Percentiles rank a stretch among this genome's conserved stretches.
These are phyloP conservation scores for Pluvianellus socialis DNA, from an alignment of 2,113 vertebrate species.

Conservation along the genomic window DNA sequence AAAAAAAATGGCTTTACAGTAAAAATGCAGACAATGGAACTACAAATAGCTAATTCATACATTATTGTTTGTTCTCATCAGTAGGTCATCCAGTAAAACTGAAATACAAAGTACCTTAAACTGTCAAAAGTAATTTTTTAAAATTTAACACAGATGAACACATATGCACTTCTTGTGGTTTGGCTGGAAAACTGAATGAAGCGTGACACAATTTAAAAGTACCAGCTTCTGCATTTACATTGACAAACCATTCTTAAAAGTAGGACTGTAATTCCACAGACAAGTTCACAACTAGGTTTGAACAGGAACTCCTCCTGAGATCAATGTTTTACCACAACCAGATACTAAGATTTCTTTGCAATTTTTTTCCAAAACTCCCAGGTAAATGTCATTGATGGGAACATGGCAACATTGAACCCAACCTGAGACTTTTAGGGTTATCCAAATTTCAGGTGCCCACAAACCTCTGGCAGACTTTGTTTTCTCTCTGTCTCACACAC, in stretches of 20 bases:
- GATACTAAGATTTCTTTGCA: background rate
- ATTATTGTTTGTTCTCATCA: background rate
- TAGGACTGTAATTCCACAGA: background rate
- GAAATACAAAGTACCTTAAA: background rate
- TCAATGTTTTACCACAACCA: background rate
- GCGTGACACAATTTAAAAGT: background rate
- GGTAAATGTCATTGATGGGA: background rate
- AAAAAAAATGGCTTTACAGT: background rate
- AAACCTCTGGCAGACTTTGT: background rate
- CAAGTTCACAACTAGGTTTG: background rate
- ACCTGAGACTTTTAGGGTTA: background rate
- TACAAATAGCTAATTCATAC: background rate
- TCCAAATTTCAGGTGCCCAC: background rate
- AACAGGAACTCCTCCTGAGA: background rate
- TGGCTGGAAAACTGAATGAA: background rate
- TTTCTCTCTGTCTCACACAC: background rate
- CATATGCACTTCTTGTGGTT: background rate
- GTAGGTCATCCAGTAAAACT: background rate
- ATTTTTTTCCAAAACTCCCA: background rate
- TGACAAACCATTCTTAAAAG: background rate
- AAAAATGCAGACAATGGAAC: background rate
- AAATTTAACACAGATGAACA: background rate
- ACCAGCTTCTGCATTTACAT: background rate
- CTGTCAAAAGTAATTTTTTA: background rate
- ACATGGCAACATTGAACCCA: background rate